A percentile compares a stretch with the other conserved stretches of the same genome.
phyloP scores from a whole-genome alignment of 1,140 invertebrate genomes.

The Sweltsa coloradensis region DNA sequence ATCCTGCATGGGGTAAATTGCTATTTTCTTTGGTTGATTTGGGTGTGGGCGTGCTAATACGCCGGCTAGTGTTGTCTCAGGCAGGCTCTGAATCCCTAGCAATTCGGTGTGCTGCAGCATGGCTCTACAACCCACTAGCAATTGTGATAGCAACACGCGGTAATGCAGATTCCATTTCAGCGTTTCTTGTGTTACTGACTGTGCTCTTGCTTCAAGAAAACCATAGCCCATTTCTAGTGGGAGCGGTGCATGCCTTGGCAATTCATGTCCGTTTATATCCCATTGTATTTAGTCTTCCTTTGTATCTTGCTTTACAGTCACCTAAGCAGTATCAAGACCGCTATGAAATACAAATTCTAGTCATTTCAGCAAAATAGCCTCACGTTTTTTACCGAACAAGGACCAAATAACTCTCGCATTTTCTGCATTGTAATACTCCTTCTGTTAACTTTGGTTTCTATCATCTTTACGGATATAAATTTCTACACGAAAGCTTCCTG shows the following conservation, averaged over 20 bases:
- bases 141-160: conserved; percentile 88
- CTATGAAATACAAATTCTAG: too few species aligned
- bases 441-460: conserved; percentile 55
- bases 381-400: conserved; percentile 43
- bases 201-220: conserved; percentile 37
- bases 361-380: too few species aligned
- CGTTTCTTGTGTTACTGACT: conserved; percentile 66
- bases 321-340: too few species aligned
- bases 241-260: conserved; percentile 69
- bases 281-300: conserved; percentile 70
- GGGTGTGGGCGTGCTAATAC: conserved; percentile 59
- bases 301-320: conserved; percentile 71
- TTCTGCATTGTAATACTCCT: conserved; percentile 46
- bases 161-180: conserved; percentile 85
- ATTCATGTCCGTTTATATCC: conserved; percentile 94
- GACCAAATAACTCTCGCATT: conserved; percentile 51
- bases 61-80: conserved; percentile 28
- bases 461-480: conserved; percentile 72
- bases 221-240: conserved; percentile 44
- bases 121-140: conserved; percentile 92
- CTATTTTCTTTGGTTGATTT: conserved; percentile 82
- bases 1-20: conserved; percentile 74
- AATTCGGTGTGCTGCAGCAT: conserved; percentile 49
- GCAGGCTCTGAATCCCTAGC: conserved; percentile 21
- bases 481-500: conserved; percentile 83